Evolutionary conservation across 2,888 invertebrate genomes (phyloP).

Genomic region (Apamea crenata): DNA sequence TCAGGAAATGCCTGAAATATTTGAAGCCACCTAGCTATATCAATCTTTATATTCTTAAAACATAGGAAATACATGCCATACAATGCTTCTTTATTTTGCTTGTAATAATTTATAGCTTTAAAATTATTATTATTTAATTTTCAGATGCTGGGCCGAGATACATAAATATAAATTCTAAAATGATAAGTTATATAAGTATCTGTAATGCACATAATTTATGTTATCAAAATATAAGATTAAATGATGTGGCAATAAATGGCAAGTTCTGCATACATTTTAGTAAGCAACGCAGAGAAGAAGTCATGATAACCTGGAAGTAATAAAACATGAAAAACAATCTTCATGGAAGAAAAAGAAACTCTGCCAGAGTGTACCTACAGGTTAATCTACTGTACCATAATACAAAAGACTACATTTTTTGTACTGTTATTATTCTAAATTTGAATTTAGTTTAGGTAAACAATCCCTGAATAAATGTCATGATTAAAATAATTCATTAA

Average conservation of each 20-base stretch:
- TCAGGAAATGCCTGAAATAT: neutral
- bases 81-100: neutral
- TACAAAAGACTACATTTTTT: neutral
- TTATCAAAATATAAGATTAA: neutral
- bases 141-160: conserved; percentile 22
- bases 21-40: neutral
- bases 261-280: neutral
- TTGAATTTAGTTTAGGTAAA: conserved; percentile 36
- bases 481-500: conserved; percentile 34
- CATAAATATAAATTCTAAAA: neutral
- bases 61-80: neutral
- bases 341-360: neutral
- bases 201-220: conserved; percentile 9
- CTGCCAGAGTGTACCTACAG: neutral
- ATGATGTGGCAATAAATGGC: neutral
- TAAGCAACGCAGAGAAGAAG: neutral
- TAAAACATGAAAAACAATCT: neutral
- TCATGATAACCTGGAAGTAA: neutral
- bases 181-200: neutral
- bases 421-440: conserved; percentile 36
- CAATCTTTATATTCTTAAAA: neutral
- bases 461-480: conserved; percentile 44
- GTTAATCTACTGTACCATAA: neutral
- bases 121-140: conserved; percentile 10
- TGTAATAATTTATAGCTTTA: neutral